Evolutionary conservation across 2,797 vertebrate genomes (phyloP).

Genomic region (Heterohyrax brucei): DNA sequence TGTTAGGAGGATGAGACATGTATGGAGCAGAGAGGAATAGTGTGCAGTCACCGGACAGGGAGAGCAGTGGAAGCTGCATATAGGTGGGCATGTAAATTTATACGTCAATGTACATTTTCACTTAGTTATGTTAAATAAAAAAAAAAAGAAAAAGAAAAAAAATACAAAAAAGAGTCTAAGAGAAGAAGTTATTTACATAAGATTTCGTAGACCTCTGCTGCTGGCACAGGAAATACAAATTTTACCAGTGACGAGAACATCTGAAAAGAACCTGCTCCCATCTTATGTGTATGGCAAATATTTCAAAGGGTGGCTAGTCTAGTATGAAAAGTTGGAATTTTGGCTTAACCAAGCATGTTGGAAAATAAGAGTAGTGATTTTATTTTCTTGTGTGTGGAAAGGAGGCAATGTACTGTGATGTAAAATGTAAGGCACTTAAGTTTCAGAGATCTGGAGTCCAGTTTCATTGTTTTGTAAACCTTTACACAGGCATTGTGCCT

Average conservation of each 20-base stretch:
- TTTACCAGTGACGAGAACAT: not conserved
- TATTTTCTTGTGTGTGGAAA: conserved; percentile 5
- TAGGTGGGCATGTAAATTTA: no score
- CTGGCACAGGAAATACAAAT: not conserved
- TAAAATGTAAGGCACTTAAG: not conserved
- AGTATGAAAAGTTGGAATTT: not conserved
- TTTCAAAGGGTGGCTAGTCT: not conserved
- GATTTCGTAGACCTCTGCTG: not conserved
- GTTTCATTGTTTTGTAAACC: conserved; percentile 7
- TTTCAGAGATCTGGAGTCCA: not conserved
- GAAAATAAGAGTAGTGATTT: not conserved
- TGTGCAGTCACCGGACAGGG: no score
- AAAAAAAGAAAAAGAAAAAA: not conserved
- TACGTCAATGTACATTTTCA: no score
- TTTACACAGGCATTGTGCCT: not conserved
- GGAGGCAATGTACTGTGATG: not conserved
- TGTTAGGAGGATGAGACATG: no score
- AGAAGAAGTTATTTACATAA: not conserved
- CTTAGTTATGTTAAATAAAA: no score
- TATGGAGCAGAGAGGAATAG: no score
- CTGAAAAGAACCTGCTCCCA: not conserved
- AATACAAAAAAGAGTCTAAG: not conserved
- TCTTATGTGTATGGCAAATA: not conserved
- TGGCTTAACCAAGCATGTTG: not conserved
- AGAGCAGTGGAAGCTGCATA: no score